A percentile compares a stretch with the other conserved stretches of the same genome.
phyloP scores from a whole-genome alignment of 2,113 vertebrate species.

The Apteryx mantelli region DNA sequence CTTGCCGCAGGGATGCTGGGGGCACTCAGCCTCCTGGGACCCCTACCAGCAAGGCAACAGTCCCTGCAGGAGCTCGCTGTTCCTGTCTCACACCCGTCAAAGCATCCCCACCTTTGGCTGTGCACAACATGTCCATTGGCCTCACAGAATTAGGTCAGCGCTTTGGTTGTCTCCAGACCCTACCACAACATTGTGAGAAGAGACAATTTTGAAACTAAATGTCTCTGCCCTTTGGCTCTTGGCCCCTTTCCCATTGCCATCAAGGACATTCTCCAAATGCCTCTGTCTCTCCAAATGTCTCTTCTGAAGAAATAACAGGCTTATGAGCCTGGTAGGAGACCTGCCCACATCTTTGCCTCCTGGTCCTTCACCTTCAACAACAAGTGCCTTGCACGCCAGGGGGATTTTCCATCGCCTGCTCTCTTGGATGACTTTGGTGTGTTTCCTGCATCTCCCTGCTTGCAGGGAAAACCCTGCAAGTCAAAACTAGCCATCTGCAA shows the following conservation, averaged over 20 bases:
- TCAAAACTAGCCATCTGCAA: background rate
- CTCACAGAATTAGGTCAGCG: background rate
- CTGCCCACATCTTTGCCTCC: too few relatives aligned
- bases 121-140: background rate
- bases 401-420: background rate
- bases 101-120: too few relatives aligned
- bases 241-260: background rate
- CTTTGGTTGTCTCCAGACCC: background rate
- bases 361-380: background rate
- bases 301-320: background rate
- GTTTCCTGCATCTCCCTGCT: background rate
- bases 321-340: too few relatives aligned
- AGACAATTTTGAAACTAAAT: background rate
- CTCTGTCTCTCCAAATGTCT: too few relatives aligned
- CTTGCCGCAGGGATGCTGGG: background rate
- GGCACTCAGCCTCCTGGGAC: too few relatives aligned
- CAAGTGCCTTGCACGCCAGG: background rate
- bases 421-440: fast-evolving
- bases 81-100: background rate
- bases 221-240: background rate
- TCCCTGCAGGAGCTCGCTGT: fast-evolving
- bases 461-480: background rate
- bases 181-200: background rate
- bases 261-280: too few relatives aligned
- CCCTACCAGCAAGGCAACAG: too few relatives aligned